These are phyloP conservation scores for Sylvilagus bachmani DNA, from an alignment of 2,113 vertebrate species.

Conservation along the genomic window DNA sequence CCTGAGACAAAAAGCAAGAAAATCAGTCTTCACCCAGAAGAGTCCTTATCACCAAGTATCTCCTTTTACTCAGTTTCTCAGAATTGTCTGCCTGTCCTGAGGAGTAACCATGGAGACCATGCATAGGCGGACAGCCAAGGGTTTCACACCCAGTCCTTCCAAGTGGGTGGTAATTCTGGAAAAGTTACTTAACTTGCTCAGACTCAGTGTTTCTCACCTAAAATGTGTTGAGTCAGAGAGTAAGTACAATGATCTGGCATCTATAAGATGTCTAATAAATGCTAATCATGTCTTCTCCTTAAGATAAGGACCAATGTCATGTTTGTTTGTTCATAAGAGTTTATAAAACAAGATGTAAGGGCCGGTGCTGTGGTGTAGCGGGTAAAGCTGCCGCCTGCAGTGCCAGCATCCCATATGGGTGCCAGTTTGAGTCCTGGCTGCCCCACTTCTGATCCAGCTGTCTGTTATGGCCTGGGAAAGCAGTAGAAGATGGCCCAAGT, in stretches of 20 bases:
- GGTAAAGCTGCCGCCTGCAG: too few species aligned
- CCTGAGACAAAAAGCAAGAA: conserved; percentile 2
- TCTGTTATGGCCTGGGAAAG: too few species aligned
- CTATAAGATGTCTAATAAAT: not conserved
- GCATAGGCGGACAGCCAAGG: not conserved
- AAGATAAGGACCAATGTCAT: not conserved
- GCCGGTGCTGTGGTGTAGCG: too few species aligned
- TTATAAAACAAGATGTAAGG: not conserved
- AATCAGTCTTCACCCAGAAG: not conserved
- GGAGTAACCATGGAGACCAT: not conserved
- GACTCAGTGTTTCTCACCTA: not conserved
- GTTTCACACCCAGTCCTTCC: not conserved
- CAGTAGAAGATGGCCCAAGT: too few species aligned
- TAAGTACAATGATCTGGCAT: not conserved
- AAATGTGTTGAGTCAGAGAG: not conserved
- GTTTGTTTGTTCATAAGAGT: not conserved
- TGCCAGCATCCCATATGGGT: too few species aligned
- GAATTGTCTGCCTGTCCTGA: not conserved
- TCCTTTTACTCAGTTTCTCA: not conserved
- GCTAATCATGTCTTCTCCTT: not conserved
- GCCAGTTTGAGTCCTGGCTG: too few species aligned
- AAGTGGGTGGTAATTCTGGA: not conserved
- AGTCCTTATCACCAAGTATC: not conserved
- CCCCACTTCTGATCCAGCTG: too few species aligned
- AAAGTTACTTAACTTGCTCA: not conserved